Evolutionary conservation across 1,140 invertebrate species (phyloP).

Genomic region (Eulimnadia texana): DNA sequence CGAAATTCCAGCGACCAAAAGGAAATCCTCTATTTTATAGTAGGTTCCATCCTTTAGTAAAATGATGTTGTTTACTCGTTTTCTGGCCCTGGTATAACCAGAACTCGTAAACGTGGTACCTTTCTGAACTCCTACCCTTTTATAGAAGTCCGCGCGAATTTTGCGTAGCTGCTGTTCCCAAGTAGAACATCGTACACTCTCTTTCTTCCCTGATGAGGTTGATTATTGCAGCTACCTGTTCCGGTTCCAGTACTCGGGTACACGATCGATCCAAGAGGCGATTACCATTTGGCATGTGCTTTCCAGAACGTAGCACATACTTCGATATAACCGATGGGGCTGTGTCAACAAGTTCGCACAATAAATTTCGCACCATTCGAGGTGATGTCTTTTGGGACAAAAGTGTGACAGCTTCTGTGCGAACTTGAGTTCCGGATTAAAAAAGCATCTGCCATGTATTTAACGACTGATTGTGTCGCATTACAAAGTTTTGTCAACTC

Average conservation of each 20-base stretch:
- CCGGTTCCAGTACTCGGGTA: too few relatives aligned
- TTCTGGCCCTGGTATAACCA: not conserved
- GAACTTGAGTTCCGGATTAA: conserved; percentile 1
- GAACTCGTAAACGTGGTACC: not conserved
- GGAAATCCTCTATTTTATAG: not conserved
- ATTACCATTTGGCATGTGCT: too few relatives aligned
- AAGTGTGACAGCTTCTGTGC: not conserved
- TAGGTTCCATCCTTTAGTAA: not conserved
- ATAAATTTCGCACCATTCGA: not conserved
- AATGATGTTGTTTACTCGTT: not conserved
- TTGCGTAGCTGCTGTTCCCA: too few relatives aligned
- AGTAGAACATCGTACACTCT: too few relatives aligned
- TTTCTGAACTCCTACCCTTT: not conserved
- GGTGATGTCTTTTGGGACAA: not conserved
- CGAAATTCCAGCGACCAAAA: not conserved
- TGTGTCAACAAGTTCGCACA: not conserved
- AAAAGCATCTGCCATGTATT: not conserved
- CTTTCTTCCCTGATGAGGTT: too few relatives aligned
- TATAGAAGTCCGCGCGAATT: too few relatives aligned
- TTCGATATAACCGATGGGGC: not conserved
- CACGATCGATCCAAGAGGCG: too few relatives aligned
- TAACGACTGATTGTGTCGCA: not conserved
- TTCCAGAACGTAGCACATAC: not conserved
- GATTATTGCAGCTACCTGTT: too few relatives aligned
- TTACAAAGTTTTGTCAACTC: not conserved